These are phyloP conservation scores for Erebia ligea DNA, from an alignment of 2,888 invertebrate genomes.

Conservation along the genomic window DNA sequence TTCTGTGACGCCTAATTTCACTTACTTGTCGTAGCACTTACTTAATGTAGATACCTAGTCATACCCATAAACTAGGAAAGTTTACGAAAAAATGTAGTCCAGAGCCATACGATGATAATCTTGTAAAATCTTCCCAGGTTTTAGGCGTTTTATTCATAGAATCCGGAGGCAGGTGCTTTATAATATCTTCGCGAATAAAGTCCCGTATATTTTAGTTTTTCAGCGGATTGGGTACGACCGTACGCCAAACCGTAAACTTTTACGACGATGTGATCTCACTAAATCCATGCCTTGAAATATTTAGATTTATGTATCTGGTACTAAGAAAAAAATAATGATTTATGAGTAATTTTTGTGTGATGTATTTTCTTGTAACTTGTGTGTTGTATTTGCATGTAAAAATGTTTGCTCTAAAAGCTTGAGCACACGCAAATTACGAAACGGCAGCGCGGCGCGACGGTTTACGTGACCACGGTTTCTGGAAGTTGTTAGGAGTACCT, in stretches of 20 bases:
- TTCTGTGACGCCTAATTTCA: neutral
- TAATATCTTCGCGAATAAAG: slow-evolving; percentile 32
- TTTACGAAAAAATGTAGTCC: slow-evolving; percentile 18
- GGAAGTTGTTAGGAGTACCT: too few relatives aligned
- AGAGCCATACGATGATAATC: slow-evolving; percentile 11
- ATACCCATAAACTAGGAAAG: slow-evolving; percentile 12
- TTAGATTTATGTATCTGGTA: slow-evolving; percentile 28
- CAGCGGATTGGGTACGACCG: slow-evolving; percentile 59
- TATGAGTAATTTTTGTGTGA: too few relatives aligned
- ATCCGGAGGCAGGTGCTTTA: slow-evolving; percentile 9
- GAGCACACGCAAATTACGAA: too few relatives aligned
- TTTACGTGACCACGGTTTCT: too few relatives aligned
- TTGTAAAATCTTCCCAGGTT: slow-evolving; percentile 17
- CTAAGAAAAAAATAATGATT: too few relatives aligned
- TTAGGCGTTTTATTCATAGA: slow-evolving; percentile 35
- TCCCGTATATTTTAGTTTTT: slow-evolving; percentile 61
- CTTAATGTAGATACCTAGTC: neutral
- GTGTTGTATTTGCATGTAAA: too few relatives aligned
- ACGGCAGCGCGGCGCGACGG: too few relatives aligned
- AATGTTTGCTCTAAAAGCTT: too few relatives aligned
- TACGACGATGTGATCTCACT: slow-evolving; percentile 61
- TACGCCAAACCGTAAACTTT: slow-evolving; percentile 67
- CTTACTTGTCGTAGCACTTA: neutral
- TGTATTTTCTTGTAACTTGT: too few relatives aligned
- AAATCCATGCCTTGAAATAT: slow-evolving; percentile 46